These are phyloP conservation scores for Dendropsophus ebraccatus DNA, from an alignment of 2,113 vertebrate genomes.

Conservation along the genomic window DNA sequence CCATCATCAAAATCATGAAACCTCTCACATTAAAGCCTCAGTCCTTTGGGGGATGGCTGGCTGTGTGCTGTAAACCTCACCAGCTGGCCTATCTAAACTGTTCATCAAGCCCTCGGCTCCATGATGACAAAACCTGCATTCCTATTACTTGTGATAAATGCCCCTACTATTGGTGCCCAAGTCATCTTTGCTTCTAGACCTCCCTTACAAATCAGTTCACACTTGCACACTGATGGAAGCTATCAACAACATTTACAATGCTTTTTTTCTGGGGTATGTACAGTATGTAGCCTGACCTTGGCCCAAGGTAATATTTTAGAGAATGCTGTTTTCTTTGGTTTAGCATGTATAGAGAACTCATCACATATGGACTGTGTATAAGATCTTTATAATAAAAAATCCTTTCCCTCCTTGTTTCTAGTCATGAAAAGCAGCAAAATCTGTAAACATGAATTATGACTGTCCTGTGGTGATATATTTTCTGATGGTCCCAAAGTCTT, in stretches of 20 bases:
- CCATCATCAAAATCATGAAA: slow-evolving; percentile 29
- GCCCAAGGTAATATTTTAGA: neutral
- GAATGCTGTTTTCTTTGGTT: neutral
- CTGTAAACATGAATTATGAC: neutral
- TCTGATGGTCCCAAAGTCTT: too few relatives aligned
- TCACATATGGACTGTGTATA: neutral
- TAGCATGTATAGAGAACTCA: neutral
- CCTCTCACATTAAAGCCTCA: slow-evolving; percentile 17
- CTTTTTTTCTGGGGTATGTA: neutral
- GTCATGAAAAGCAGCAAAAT: neutral
- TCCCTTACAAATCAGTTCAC: neutral
- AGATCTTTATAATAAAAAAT: too few relatives aligned
- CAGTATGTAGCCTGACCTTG: neutral
- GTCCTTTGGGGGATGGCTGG: slow-evolving; percentile 22
- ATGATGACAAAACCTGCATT: slow-evolving; percentile 20
- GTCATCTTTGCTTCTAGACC: neutral
- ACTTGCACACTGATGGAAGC: neutral
- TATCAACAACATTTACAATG: neutral
- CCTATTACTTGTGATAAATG: neutral
- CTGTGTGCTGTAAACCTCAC: slow-evolving; percentile 19
- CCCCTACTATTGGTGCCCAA: neutral
- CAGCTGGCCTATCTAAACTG: slow-evolving; percentile 13
- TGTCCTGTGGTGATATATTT: too few relatives aligned
- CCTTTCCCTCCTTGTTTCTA: neutral
- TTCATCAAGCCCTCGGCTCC: slow-evolving; percentile 17